phyloP scores from a whole-genome alignment of 2,797 vertebrate genomes.

The Dendrocincla fuliginosa region DNA sequence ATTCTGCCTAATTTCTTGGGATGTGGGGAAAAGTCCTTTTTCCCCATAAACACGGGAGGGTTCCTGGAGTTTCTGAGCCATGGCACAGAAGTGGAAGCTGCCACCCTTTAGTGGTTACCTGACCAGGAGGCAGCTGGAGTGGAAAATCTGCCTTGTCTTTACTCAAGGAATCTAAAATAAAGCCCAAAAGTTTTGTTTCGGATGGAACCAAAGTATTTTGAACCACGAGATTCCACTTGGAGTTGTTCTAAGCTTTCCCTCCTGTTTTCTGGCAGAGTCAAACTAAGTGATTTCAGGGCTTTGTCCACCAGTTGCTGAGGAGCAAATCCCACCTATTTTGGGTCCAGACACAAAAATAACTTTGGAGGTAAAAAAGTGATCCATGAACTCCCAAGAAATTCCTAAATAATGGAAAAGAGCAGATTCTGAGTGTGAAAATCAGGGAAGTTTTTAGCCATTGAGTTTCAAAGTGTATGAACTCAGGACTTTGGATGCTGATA shows the following conservation, averaged over 20 bases:
- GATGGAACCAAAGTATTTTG: background rate
- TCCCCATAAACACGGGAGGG: accelerated
- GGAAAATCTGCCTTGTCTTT: background rate
- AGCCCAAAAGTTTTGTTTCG: background rate
- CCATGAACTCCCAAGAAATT: background rate
- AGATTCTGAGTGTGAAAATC: background rate
- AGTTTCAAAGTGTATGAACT: background rate
- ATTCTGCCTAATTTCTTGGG: background rate
- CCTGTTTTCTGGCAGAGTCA: background rate
- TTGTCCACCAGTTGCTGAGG: accelerated
- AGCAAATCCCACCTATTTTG: background rate
- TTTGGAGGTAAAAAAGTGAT: background rate
- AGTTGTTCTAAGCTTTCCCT: background rate
- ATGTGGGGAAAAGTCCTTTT: accelerated
- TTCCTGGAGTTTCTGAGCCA: background rate
- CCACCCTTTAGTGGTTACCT: background rate
- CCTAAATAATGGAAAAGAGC: background rate
- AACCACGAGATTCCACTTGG: accelerated
- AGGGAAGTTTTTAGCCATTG: background rate
- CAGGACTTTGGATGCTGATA: background rate
- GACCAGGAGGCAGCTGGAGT: background rate
- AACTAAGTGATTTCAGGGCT: background rate
- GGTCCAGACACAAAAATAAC: background rate
- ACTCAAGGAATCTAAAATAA: background rate
- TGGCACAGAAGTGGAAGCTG: accelerated